phyloP scores from a whole-genome alignment of 2,113 vertebrate species.

The Tauraco erythrolophus region DNA sequence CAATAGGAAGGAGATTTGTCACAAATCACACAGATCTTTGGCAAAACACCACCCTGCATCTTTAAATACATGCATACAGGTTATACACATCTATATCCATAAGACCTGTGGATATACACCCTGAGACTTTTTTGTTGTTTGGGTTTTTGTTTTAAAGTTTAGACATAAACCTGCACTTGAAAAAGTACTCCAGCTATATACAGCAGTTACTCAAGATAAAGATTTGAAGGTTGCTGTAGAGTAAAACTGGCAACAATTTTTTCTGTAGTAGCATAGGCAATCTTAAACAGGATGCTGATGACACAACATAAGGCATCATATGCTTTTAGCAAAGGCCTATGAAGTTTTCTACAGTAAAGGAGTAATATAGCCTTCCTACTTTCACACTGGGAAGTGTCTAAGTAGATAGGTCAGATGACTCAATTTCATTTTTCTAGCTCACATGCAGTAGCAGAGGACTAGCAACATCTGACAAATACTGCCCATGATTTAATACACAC shows the following conservation, averaged over 20 bases:
- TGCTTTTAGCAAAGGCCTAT: neutral
- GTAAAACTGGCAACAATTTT: neutral
- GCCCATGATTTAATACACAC: neutral
- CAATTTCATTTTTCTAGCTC: neutral
- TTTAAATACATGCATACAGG: neutral
- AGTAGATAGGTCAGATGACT: neutral
- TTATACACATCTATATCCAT: neutral
- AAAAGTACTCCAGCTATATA: neutral
- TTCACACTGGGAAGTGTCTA: neutral
- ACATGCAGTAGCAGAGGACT: neutral
- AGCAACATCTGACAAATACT: neutral
- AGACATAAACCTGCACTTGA: neutral
- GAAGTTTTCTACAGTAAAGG: neutral
- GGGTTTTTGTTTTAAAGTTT: neutral
- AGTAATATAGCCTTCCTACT: neutral
- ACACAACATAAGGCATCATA: fast-evolving
- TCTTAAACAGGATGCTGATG: neutral
- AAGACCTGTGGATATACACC: neutral
- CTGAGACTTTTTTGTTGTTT: neutral
- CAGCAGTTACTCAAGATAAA: neutral
- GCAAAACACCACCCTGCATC: neutral
- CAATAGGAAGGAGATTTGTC: neutral
- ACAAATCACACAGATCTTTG: neutral
- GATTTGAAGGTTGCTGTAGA: neutral
- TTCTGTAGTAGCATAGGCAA: neutral